A percentile compares a stretch with the other conserved stretches of the same genome.
phyloP scores from a whole-genome alignment of 2,797 vertebrate species.

The Pangasius sanitwongsei region DNA sequence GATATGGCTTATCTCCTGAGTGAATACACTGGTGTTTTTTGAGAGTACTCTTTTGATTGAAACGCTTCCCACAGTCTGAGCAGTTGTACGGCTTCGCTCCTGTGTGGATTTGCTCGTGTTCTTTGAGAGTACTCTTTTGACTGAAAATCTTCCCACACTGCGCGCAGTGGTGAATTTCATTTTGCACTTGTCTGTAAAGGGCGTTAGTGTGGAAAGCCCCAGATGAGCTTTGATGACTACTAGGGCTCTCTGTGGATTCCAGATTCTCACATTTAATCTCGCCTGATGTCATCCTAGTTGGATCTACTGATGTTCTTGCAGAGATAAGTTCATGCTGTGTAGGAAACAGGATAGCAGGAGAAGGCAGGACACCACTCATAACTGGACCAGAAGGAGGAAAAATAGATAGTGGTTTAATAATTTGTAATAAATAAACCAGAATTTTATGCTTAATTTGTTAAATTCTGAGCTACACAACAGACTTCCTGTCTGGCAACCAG shows the following conservation, averaged over 20 bases:
- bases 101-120: not conserved
- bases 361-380: not conserved
- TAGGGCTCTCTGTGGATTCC: not conserved
- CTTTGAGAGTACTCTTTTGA: not conserved
- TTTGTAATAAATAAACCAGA: not conserved
- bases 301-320: not conserved
- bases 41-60: not conserved
- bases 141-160: slow-evolving; percentile 1
- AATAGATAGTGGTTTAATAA: not conserved
- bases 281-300: not conserved
- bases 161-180: not conserved
- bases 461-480: not conserved
- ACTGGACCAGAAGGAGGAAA: not conserved
- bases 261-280: not conserved
- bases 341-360: not conserved
- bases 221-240: not conserved
- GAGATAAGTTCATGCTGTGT: not conserved
- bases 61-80: not conserved
- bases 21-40: not conserved
- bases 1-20: not conserved
- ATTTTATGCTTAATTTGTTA: not conserved
- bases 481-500: not conserved
- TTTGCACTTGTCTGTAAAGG: not conserved
- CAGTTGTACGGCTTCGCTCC: not conserved
- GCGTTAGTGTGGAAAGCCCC: not conserved